Evolutionary conservation across 2,797 vertebrate species (phyloP), one percentile per base, ranked within the genome.

Genomic region (Gallinago solitaria): DNA sequence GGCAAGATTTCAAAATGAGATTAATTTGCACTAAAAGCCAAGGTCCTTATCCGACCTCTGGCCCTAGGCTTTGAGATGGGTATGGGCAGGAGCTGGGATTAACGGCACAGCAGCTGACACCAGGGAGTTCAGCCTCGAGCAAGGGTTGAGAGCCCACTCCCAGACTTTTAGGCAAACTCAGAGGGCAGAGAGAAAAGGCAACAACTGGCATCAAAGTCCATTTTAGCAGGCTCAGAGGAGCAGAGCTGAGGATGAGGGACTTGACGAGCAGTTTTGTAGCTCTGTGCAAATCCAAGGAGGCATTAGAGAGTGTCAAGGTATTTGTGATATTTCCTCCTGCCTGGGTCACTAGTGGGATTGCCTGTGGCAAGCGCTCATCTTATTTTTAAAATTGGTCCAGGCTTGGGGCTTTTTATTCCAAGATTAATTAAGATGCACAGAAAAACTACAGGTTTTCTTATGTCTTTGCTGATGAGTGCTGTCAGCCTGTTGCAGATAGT

Each of bases 81-180:
- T 68, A 41, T 3, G 9, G 53, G 43, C 20, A 69, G 50, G n/a
- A 86, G 50, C 43, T 59, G 25, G 24, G 61, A 7, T 51, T 47
- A 70, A 83, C 8, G 60, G 15, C 1, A 0, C 54, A 51, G 16
- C 35, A 87, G 16, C 16, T 0, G 0, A 41, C 61, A 84, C 8
- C 2, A 1, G 6, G 7, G 32, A 56, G 14, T 61, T 82, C 37
- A 59, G 48, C 48, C 2, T 5, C n/a, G 51, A 23, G 4, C 0
- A 3, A 45, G 30, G 23, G 8, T 35, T n/a, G 39, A 73, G 4
- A 70, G 1, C 19, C 21, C 21, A 12, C 47, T 92, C 25, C 13
- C n/a, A 91, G 33, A 73, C n/a, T 9, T 67, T 45, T 18, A 73
- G 17, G 30, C 1, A 16, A 77, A 71, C 54, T 77, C 28, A 84